These are phyloP conservation scores for Esperia sulphurella DNA, from an alignment of 2,888 invertebrate species.

Conservation along the genomic window DNA sequence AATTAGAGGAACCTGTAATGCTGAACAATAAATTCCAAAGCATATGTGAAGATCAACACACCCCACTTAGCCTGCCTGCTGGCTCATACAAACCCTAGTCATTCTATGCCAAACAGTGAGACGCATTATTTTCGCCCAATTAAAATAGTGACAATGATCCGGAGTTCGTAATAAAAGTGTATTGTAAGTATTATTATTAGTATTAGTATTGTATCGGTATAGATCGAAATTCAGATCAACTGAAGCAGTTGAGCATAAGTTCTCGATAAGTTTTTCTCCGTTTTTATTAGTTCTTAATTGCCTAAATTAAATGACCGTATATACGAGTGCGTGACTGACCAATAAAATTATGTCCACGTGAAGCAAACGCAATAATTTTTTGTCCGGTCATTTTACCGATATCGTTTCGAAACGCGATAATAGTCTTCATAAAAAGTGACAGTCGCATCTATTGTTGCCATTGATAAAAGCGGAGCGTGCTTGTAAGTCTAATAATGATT, in stretches of 20 bases:
- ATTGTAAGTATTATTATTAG: too few species aligned
- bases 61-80: too few species aligned
- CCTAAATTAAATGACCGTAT: conserved; percentile 2
- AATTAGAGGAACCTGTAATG: too few species aligned
- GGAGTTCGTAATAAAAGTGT: too few species aligned
- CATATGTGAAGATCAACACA: too few species aligned
- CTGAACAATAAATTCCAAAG: too few species aligned
- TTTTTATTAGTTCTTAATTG: conserved; percentile 6
- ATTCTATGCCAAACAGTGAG: too few species aligned
- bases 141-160: too few species aligned
- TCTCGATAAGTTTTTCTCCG: background rate
- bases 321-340: conserved; percentile 17
- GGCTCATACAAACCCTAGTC: too few species aligned
- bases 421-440: conserved; percentile 17
- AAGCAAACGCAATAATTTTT: conserved; percentile 11
- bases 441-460: conserved; percentile 8
- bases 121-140: too few species aligned
- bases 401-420: conserved; percentile 12
- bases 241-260: background rate
- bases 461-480: conserved; percentile 31
- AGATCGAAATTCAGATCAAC: background rate
- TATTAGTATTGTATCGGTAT: too few species aligned
- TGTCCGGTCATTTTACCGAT: conserved; percentile 11
- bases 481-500: conserved; percentile 30
- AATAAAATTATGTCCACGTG: conserved; percentile 16